These are phyloP conservation scores for Drosophila formosana DNA, from an alignment of 2,888 invertebrate genomes.

Conservation along the genomic window DNA sequence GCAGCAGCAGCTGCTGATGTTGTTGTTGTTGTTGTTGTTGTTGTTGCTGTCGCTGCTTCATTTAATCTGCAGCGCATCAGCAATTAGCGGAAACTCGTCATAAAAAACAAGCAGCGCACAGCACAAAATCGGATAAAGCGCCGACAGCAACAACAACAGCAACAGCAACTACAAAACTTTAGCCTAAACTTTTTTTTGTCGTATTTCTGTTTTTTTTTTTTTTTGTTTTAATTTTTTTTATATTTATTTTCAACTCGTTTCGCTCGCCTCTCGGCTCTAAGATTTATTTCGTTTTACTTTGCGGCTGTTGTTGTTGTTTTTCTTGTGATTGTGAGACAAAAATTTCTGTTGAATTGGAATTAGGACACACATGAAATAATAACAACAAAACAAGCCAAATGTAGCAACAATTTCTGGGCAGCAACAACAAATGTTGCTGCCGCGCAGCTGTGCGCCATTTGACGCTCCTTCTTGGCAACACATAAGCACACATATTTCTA, in stretches of 20 bases:
- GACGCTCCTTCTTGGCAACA: conserved; percentile 57
- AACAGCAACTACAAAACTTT: conserved; percentile 52
- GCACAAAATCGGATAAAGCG: conserved; percentile 78
- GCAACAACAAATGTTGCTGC: conserved; percentile 45
- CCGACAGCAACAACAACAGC: conserved; percentile 66
- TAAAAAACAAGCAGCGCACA: conserved; percentile 66
- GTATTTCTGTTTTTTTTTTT: conserved; percentile 14
- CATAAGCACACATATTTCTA: conserved; percentile 10
- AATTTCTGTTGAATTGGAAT: conserved; percentile 80
- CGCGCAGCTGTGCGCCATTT: conserved; percentile 77
- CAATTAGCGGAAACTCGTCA: conserved; percentile 81
- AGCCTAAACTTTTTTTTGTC: conserved; percentile 61
- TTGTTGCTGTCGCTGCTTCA: conserved; percentile 43
- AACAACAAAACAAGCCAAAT: conserved; percentile 60
- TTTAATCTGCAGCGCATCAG: conserved; percentile 81
- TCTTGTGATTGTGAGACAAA: conserved; percentile 75
- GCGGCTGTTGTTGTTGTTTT: conserved; percentile 27
- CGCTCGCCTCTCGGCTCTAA: conserved; percentile 64
- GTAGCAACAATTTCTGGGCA: conserved; percentile 73
- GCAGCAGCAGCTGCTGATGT: conserved; percentile 49
- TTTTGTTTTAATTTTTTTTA: conserved; percentile 24
- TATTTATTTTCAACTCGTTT: conserved; percentile 71
- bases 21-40: conserved; percentile 35
- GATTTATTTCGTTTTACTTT: conserved; percentile 77
- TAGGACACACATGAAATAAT: conserved; percentile 76